phyloP scores from a whole-genome alignment of 2,113 vertebrate genomes.

The Coracopsis vasa region DNA sequence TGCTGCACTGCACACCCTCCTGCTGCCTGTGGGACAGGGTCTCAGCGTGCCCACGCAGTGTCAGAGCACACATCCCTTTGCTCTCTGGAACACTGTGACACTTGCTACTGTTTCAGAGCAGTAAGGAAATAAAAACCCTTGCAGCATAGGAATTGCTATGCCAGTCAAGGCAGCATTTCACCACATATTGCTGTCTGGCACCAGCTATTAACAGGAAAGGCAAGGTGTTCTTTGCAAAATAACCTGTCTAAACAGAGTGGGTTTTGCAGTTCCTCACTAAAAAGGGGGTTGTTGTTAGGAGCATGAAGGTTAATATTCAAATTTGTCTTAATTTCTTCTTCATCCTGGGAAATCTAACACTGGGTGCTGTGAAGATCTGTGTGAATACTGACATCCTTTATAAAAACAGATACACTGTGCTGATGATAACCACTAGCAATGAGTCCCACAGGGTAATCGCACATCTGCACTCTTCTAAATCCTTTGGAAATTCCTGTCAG shows the following conservation, averaged over 20 bases:
- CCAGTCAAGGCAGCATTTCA: background rate
- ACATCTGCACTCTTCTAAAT: background rate
- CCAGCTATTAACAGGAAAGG: background rate
- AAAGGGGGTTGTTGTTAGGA: background rate
- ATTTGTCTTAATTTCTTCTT: background rate
- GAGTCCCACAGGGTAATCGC: background rate
- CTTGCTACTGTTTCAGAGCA: background rate
- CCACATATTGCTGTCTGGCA: background rate
- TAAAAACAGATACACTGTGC: background rate
- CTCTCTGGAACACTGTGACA: background rate
- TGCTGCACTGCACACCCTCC: background rate
- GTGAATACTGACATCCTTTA: background rate
- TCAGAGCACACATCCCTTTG: background rate
- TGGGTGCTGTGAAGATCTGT: background rate
- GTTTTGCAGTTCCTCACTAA: background rate
- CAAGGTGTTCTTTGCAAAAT: background rate
- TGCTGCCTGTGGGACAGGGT: background rate
- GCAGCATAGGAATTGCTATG: background rate
- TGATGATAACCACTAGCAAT: background rate
- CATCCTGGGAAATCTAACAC: background rate
- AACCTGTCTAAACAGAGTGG: background rate
- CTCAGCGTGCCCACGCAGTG: accelerated
- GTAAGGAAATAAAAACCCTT: background rate
- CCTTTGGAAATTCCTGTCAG: background rate
- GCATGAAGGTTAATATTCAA: background rate